Conservation (phyloP, 2,888 invertebrate genomes). For the Xanthorhoe designata region DNA sequence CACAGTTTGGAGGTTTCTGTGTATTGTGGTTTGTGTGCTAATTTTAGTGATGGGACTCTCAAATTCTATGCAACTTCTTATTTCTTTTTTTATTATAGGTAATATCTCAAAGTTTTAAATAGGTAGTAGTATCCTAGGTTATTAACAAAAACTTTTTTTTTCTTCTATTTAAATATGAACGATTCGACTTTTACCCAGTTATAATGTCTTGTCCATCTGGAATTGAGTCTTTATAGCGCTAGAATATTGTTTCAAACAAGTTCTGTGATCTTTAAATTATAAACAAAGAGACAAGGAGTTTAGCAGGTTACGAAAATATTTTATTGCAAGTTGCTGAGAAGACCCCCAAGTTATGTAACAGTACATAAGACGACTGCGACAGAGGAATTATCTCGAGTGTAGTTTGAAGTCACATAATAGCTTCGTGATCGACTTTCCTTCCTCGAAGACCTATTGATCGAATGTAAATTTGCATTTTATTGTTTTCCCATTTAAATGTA, state of each 20-base stretch:
- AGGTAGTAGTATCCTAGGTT: too few species aligned
- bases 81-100: too few species aligned
- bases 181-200: too few species aligned
- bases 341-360: slow-evolving; percentile 10
- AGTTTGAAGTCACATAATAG: slow-evolving; percentile 60
- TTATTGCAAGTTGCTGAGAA: neutral
- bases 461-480: slow-evolving; percentile 30
- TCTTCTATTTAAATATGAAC: too few species aligned
- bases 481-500: neutral
- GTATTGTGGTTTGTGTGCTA: neutral
- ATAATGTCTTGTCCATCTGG: too few species aligned
- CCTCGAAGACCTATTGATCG: slow-evolving; percentile 33
- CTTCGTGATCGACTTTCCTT: slow-evolving; percentile 66
- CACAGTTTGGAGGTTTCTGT: slow-evolving; percentile 10
- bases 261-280: too few species aligned
- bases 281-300: too few species aligned
- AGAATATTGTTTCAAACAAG: too few species aligned
- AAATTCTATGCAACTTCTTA: too few species aligned
- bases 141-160: too few species aligned
- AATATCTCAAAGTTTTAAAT: too few species aligned
- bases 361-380: slow-evolving; percentile 53
- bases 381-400: slow-evolving; percentile 64
- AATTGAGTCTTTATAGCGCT: too few species aligned
- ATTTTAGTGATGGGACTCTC: neutral
- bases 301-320: neutral